Base-by-base conservation (phyloP, 2,888 invertebrate genomes). In the Odontocolon sp. region DNA sequence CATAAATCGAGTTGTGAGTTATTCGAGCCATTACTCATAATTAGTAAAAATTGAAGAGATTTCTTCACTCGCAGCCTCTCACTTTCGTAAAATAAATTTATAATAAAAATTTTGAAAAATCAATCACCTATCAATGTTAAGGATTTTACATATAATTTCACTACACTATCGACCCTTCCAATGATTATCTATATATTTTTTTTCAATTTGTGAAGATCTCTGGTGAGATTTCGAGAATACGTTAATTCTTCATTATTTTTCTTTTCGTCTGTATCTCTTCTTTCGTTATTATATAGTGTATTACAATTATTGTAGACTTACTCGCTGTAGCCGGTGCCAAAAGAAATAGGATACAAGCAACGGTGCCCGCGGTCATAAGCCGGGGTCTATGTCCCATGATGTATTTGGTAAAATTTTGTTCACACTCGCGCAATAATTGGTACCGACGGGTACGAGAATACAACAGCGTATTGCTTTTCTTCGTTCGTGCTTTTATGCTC, bases 381-480 rank as follows among this genome's bases (percentile, higher is more conserved):
- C 87, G 86, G 83, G 88, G 86, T 85, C 82, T 87, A 81, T 84
- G 85, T 82, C 86, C 87, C 90, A 90, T 90, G 83, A 81, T 84
- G 82, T 77, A 16, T 73, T 66, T 56, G 54, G 69, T 77, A 73
- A 72, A 80, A 64, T 81, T 79, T 80, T 83, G 75, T 80, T 72
- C 74, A 31, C 71, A 78, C 77, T 79, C 79, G 77, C 76, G 78
- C 38, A 63, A 75, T 68, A 75, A 73, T 75, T 64, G 61, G 73
- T 67, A 54, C 75, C 83, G 78, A 82, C 83, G 83, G 81, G 81
- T 84, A 83, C 82, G 80, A 86, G 87, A 87, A 86, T 83, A 88
- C 88, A 87, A 89, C 87, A 89, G 88, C 88, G 86, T 81, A 79
- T 81, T 80, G 87, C 83, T 88, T 89, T 89, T 88, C 87, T 85